Evolutionary conservation across 2,888 invertebrate genomes (phyloP).

Genomic region (Dyspetes luteomarginatus): DNA sequence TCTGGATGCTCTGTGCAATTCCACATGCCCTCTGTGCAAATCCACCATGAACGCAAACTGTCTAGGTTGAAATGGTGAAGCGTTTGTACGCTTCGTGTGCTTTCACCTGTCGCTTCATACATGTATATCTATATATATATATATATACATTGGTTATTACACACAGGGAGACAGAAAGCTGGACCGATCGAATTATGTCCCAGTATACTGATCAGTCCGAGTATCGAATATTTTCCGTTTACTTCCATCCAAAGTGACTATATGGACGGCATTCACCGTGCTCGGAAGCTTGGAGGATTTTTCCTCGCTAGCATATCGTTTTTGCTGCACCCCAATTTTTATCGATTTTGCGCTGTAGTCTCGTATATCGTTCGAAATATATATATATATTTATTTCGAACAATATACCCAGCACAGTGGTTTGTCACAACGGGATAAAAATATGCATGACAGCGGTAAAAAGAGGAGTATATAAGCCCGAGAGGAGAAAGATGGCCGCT

Average conservation of each 20-base stretch:
- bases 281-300: conserved; percentile 8
- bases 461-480: conserved; percentile 4
- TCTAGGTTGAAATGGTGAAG: conserved; percentile 25
- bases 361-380: background rate
- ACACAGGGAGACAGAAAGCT: conserved; percentile 7
- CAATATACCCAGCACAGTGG: too few species aligned
- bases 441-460: conserved; percentile 70
- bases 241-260: background rate
- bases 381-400: conserved; percentile 5
- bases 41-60: conserved; percentile 34
- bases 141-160: background rate
- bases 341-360: background rate
- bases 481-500: conserved; percentile 41
- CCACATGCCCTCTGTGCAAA: conserved; percentile 20
- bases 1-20: conserved; percentile 4
- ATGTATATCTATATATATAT: background rate
- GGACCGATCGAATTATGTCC: conserved; percentile 46
- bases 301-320: conserved; percentile 9
- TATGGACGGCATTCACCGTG: conserved; percentile 9
- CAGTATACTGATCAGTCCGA: conserved; percentile 19
- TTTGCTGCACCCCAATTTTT: conserved; percentile 14
- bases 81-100: conserved; percentile 4
- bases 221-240: conserved; percentile 47
- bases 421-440: conserved; percentile 66
- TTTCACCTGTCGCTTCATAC: background rate